Evolutionary conservation across 2,888 invertebrate species (phyloP).

Genomic region (Siphlonurus alternatus): DNA sequence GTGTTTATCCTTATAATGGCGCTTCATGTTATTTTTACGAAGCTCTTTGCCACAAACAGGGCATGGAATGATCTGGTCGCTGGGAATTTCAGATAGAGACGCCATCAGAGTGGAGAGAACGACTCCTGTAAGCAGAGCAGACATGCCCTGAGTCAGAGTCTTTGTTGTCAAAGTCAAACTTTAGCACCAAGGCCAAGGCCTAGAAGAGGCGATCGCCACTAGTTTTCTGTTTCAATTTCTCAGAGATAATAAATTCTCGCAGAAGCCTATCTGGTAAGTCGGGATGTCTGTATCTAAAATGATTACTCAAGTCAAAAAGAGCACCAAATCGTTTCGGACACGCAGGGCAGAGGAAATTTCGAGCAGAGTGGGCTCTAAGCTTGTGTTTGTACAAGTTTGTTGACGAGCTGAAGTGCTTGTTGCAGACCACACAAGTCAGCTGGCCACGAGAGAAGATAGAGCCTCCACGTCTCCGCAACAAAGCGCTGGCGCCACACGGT

Average conservation of each 20-base stretch:
- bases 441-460: not conserved
- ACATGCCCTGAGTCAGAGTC: no score
- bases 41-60: conserved; percentile 9
- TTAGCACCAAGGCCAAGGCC: no score
- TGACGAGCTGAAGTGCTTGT: not conserved
- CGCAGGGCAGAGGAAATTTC: not conserved
- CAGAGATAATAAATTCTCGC: not conserved
- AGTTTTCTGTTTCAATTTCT: not conserved
- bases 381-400: not conserved
- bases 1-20: conserved; percentile 10
- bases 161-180: no score
- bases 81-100: not conserved
- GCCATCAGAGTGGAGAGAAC: not conserved
- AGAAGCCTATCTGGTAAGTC: not conserved
- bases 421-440: not conserved
- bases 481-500: no score
- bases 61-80: conserved; percentile 2
- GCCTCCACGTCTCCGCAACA: not conserved
- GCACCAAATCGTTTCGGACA: not conserved
- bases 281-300: not conserved
- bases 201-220: no score
- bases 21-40: conserved; percentile 9
- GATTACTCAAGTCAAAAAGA: not conserved
- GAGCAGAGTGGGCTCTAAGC: not conserved
- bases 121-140: not conserved